Evolutionary conservation across 2,797 vertebrate genomes (phyloP), one percentile per base, ranked within the genome.

Genomic region (Microtus californicus): DNA sequence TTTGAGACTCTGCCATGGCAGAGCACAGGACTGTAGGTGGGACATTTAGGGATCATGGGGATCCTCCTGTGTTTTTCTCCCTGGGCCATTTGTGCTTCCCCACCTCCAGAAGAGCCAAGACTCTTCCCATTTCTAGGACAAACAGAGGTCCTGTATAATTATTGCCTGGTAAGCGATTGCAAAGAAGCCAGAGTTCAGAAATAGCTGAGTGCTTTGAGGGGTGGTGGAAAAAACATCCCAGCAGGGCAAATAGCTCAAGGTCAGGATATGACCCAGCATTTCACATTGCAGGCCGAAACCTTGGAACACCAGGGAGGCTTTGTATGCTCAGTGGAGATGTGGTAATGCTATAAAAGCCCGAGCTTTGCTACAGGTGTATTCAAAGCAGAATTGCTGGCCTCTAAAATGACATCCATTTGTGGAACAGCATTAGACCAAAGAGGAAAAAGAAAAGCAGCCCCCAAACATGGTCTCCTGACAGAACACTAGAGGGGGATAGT

Each of bases 181-280:
- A 96, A 92, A 95, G 97, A 98, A 98, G 97, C 74, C 96, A 97
- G 90, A 77, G 73, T 92, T 97, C 95, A 97, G 95, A 96, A 98
- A 97, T 97, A 96, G 95, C 87, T 93, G 89, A 92, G 89, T 69
- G 87, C 82, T 97, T 97, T 95, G 91, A 86, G 93, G 91, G 94
- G 97, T 93, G 87, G 82, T 71, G 51, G 56, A 91, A 95, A 89
- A 98, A 97, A 97, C 89, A 96, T 95, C 94, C 93, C 19, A 95
- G 95, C 74, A 51, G 95, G 96, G 95, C 86, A 92, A 12, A 95
- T 92, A 97, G 87, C 96, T 97, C 97, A 98, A 96, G 93, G 94
- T 93, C 83, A 95, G 86, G 82, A 81, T 92, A 77, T 89, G 87
- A 0, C 87, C 80, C 92, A 81, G 71, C 45, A 63, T 91, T 96